phyloP scores from a whole-genome alignment of 2,888 invertebrate species.

The Enchytraeus crypticus region DNA sequence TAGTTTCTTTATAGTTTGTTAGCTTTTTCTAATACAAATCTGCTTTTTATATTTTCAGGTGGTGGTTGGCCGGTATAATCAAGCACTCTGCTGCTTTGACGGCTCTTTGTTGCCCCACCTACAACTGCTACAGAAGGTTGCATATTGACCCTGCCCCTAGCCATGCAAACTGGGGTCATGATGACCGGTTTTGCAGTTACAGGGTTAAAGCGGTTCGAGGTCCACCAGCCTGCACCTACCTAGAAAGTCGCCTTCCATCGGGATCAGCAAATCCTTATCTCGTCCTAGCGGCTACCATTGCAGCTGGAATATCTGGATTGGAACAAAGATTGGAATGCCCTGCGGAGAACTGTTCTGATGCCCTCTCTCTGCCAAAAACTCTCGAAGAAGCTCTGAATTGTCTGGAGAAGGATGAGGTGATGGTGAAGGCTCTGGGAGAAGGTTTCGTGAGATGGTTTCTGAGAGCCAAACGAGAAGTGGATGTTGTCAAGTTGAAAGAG shows the following conservation, averaged over 20 bases:
- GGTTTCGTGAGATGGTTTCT: constrained; percentile 17
- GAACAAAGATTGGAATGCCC: constrained; percentile 8
- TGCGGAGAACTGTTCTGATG: background rate
- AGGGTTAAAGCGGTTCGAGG: constrained; percentile 13
- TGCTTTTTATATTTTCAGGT: constrained; percentile 10
- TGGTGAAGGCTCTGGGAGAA: constrained; percentile 14
- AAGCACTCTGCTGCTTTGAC: constrained; percentile 19
- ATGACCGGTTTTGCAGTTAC: constrained; percentile 4
- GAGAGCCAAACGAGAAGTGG: background rate
- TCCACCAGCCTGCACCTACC: constrained; percentile 12
- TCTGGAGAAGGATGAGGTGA: constrained; percentile 15
- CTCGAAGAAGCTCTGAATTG: constrained; percentile 17
- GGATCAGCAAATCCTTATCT: constrained; percentile 23
- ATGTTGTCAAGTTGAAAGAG: constrained; percentile 8
- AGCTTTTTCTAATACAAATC: constrained; percentile 4
- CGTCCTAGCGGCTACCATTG: constrained; percentile 21
- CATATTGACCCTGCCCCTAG: constrained; percentile 3
- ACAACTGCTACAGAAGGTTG: constrained; percentile 23
- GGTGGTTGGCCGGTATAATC: constrained; percentile 22
- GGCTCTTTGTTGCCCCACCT: constrained; percentile 20
- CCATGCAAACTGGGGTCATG: constrained; percentile 16
- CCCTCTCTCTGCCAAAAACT: constrained; percentile 6
- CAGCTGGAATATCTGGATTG: constrained; percentile 27
- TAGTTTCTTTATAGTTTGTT: constrained; percentile 17
- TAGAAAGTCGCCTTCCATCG: constrained; percentile 21